Base-by-base conservation (phyloP, 1,140 invertebrate genomes). In the Manduca sexta region DNA sequence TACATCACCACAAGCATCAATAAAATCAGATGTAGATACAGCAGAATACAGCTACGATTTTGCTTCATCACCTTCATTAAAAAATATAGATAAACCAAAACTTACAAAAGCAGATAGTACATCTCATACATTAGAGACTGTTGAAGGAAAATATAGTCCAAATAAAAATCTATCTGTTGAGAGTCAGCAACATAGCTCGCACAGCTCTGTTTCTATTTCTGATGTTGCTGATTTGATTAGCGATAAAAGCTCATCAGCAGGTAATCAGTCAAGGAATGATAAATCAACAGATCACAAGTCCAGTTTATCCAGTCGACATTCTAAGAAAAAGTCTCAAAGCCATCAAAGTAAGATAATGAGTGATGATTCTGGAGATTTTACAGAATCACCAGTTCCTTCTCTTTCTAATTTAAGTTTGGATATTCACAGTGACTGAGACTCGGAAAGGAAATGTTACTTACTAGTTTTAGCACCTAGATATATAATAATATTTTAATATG, bases 341-440 rank as follows among this genome's bases (percentile, higher is more conserved):
- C 45, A 55, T 47, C 21, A 57, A n/a, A 69, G 63, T 33, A 62
- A 62, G 41, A 43, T 53, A 21, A 37, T 45, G 12, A 67, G 58
- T 55, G 70, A 84, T 67, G 71, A 78, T 51, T 80, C 76, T 10
- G 79, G 66, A 37, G 79, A 83, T 35, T 80, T 78, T 51, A 78
- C 81, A 13, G 76, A 76, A 43, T 84, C 81, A 26, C 74, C 79
- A 26, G 58, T 84, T 47, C 79, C 74, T 33, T 83, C 81, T 2
- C 49, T 84, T n/a, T 84, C 81, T 42, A 84, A 84, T 54, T 57
- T 84, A 29, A 84, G 79, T 57, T 59, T 83, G 21, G 79, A 84
- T 48, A 71, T 82, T 49, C 78, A 83, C 66, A 83, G 75, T 74
- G 81, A 83, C 45, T 84, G 52, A 61, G 12, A 18, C 13, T 35